Percentiles rank a stretch among this genome's conserved stretches.
phyloP scores from a whole-genome alignment of 2,888 invertebrate species.

The Melieria crassipennis region DNA sequence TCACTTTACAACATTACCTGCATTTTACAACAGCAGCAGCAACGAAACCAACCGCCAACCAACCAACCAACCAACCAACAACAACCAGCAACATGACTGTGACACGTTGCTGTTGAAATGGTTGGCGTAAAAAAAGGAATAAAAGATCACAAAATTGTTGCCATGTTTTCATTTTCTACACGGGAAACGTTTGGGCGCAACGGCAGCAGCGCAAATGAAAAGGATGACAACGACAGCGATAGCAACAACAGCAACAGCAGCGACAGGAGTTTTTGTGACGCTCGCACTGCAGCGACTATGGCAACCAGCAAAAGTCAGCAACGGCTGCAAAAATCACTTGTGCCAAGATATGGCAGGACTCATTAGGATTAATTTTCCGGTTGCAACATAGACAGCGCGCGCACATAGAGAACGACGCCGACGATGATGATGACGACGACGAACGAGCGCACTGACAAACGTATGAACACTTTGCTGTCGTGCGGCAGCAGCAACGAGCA shows the following conservation, averaged over 20 bases:
- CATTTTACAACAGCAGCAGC: constrained; percentile 1
- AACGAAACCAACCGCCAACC: background rate
- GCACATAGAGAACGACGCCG: no score
- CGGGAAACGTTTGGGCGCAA: background rate
- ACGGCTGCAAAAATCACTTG: constrained; percentile 1
- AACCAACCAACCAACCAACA: background rate
- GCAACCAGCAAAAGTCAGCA: background rate
- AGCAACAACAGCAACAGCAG: background rate
- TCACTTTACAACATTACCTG: constrained; percentile 3
- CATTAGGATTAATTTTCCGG: constrained; percentile 7
- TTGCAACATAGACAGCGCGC: background rate
- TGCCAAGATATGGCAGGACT: constrained; percentile 1
- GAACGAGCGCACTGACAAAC: no score
- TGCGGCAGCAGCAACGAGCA: no score
- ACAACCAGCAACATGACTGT: no score
- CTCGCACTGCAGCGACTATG: background rate
- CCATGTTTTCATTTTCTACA: no score
- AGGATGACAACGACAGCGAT: background rate
- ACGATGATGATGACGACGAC: no score
- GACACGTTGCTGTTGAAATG: no score
- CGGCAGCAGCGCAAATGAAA: background rate
- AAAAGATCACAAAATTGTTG: no score
- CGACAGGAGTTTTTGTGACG: background rate
- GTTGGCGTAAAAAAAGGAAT: no score
- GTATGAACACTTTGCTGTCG: no score